Conservation (phyloP, 2,797 vertebrate genomes). For the Brachymystax lenok region DNA sequence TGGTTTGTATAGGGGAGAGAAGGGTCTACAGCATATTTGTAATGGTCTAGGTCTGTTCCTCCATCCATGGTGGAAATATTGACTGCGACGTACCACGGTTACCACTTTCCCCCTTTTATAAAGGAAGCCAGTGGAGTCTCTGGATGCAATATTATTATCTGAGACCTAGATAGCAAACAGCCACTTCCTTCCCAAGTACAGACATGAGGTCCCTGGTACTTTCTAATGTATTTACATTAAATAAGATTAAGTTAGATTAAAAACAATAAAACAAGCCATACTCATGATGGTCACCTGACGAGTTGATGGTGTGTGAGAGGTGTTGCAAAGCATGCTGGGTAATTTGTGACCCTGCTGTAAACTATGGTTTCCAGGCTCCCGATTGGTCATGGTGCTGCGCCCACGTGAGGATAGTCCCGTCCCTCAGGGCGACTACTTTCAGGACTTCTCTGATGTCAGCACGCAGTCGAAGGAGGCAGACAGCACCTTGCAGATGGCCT, state of each 20-base stretch:
- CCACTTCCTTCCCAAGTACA: conserved; percentile 15
- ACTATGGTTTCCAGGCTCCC: conserved; percentile 20
- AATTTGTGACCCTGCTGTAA: conserved; percentile 29
- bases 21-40: conserved; percentile 46
- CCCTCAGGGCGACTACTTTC: conserved; percentile 51
- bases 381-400: not conserved
- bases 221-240: conserved; percentile 55
- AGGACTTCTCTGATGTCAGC: conserved; percentile 87
- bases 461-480: conserved; percentile 92
- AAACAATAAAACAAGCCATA: not conserved
- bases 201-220: conserved; percentile 16
- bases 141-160: conserved; percentile 2
- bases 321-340: conserved; percentile 17
- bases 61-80: conserved; percentile 39
- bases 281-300: conserved; percentile 4
- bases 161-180: not conserved
- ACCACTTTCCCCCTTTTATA: conserved; percentile 10
- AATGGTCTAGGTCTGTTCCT: conserved; percentile 18
- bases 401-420: not conserved
- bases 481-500: conserved; percentile 94
- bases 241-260: conserved; percentile 49
- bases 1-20: not conserved
- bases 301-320: conserved; percentile 17
- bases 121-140: conserved; percentile 22
- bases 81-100: conserved; percentile 42